Evolutionary conservation across 2,113 vertebrate species (phyloP).

Genomic region (Chunga burmeisteri): DNA sequence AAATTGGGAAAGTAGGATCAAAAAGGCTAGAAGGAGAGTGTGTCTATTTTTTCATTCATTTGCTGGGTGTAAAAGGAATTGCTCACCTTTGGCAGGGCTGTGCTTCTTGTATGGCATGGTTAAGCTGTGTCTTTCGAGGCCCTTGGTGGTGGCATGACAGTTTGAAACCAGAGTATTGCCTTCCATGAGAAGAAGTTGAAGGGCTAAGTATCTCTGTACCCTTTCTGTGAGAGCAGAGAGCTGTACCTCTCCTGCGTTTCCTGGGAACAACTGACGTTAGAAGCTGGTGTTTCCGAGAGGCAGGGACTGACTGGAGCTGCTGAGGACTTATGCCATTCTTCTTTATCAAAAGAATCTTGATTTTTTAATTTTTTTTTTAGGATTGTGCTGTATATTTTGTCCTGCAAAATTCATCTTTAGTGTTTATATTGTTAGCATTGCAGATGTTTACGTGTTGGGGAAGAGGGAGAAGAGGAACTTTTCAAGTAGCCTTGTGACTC

Average conservation of each 20-base stretch:
- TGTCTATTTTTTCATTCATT: fast-evolving
- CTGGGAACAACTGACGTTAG: fast-evolving
- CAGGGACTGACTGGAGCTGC: background rate
- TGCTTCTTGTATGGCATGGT: background rate
- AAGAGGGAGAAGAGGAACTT: background rate
- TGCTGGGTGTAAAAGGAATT: background rate
- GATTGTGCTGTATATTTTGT: background rate
- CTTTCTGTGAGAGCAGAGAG: background rate
- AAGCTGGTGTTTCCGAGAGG: background rate
- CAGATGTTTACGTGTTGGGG: background rate
- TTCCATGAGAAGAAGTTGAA: background rate
- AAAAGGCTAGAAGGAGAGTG: background rate
- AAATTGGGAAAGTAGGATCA: background rate
- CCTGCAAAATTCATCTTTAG: background rate
- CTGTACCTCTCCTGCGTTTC: fast-evolving
- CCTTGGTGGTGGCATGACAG: background rate
- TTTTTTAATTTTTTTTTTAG: background rate
- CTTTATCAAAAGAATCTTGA: background rate
- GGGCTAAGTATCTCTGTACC: background rate
- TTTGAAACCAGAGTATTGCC: background rate
- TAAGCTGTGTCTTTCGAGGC: background rate
- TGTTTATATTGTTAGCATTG: background rate
- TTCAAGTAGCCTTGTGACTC: background rate
- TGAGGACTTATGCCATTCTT: background rate
- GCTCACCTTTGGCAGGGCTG: background rate